Percentiles rank a stretch among this genome's conserved stretches.
phyloP scores from a whole-genome alignment of 2,888 invertebrate genomes.

The Cryptocephalus moraei region DNA sequence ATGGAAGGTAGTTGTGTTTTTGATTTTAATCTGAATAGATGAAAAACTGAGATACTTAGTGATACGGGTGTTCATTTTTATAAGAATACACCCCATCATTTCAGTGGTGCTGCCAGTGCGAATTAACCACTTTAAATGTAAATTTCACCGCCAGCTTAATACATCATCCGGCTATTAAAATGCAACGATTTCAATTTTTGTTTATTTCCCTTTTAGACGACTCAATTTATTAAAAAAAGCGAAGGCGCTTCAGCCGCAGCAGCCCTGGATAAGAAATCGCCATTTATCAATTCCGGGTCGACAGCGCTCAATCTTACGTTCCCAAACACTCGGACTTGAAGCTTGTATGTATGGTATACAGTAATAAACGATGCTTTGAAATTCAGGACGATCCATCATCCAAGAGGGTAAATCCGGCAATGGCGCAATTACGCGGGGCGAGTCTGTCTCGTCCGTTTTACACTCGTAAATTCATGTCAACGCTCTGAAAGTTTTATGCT shows the following conservation, averaged over 20 bases:
- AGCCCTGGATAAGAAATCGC: not conserved
- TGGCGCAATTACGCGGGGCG: not conserved
- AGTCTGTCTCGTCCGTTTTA: no score
- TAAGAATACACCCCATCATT: no score
- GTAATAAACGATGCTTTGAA: not conserved
- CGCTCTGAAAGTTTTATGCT: no score
- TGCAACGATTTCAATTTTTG: not conserved
- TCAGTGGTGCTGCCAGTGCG: not conserved
- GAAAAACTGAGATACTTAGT: no score
- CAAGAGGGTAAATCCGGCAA: not conserved
- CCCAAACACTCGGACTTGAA: not conserved
- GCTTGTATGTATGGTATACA: not conserved
- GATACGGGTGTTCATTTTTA: no score
- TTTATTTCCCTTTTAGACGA: not conserved
- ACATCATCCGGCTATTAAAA: not conserved
- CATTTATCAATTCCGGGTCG: not conserved
- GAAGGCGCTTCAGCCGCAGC: no score
- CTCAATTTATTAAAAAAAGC: not conserved
- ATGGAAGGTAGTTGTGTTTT: no score
- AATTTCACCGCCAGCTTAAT: not conserved
- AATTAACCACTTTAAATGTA: not conserved
- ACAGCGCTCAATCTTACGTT: not conserved
- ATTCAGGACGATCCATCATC: not conserved
- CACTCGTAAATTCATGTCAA: no score
- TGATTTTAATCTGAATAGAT: no score